These are phyloP conservation scores for Cybosia mesomella DNA, from an alignment of 2,888 invertebrate genomes.

Conservation along the genomic window DNA sequence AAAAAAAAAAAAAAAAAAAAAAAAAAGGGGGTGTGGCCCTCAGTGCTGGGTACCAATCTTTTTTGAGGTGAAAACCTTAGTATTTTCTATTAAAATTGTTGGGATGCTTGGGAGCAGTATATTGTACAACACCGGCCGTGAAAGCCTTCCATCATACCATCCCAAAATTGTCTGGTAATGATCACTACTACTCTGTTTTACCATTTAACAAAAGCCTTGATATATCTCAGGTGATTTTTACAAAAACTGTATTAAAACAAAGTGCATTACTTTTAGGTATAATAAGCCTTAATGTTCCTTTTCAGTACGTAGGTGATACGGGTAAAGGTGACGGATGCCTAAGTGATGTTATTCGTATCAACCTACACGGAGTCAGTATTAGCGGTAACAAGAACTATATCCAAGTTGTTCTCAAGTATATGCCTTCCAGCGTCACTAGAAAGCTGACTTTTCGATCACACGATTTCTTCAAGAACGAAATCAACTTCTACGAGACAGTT, in stretches of 20 bases:
- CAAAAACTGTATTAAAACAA: background rate
- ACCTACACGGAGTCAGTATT: conserved; percentile 78
- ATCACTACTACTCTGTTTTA: no score
- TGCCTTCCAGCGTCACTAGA: conserved; percentile 88
- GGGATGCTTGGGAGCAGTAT: no score
- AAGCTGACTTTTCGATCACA: conserved; percentile 88
- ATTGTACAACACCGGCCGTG: no score
- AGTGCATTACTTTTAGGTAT: background rate
- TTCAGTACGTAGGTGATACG: conserved; percentile 76
- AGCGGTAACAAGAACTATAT: conserved; percentile 65
- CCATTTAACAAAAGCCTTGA: no score
- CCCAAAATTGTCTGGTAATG: no score
- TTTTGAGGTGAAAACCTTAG: no score
- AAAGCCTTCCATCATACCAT: no score
- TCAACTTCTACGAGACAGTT: conserved; percentile 88
- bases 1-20: no score
- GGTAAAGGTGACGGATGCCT: conserved; percentile 91
- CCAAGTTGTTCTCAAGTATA: conserved; percentile 88
- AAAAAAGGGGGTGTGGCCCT: no score
- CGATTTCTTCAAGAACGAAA: conserved; percentile 91
- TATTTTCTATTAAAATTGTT: no score
- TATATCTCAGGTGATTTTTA: no score
- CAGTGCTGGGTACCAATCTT: no score
- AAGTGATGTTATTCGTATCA: conserved; percentile 88
- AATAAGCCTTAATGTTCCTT: conserved; percentile 31